phyloP scores from a whole-genome alignment of 2,888 invertebrate species.

The Lomographa bimaculata region DNA sequence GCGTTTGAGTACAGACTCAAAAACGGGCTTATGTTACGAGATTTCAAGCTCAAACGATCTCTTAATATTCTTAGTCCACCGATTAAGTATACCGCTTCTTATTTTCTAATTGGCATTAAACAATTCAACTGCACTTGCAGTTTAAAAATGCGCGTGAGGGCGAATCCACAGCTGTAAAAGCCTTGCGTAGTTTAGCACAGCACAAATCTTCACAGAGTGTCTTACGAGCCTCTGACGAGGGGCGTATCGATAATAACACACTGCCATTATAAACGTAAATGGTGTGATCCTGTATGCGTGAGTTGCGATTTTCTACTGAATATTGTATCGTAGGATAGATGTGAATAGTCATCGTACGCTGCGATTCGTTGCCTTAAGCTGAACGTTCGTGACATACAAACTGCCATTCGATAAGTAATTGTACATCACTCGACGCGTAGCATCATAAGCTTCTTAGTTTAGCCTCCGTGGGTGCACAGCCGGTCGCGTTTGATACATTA shows the following conservation, averaged over 20 bases:
- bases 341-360: slow-evolving; percentile 51
- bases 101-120: too few relatives aligned
- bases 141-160: too few relatives aligned
- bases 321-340: slow-evolving; percentile 36
- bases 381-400: slow-evolving; percentile 48
- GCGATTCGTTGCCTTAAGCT: slow-evolving; percentile 70
- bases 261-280: slow-evolving; percentile 73
- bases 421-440: slow-evolving; percentile 23
- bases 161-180: too few relatives aligned
- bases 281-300: slow-evolving; percentile 63
- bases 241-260: slow-evolving; percentile 68
- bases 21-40: too few relatives aligned
- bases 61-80: too few relatives aligned
- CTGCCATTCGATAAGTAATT: slow-evolving; percentile 81
- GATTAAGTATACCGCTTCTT: too few relatives aligned
- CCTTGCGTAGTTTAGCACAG: too few relatives aligned
- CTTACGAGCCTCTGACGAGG: slow-evolving; percentile 56
- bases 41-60: too few relatives aligned
- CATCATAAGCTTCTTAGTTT: slow-evolving; percentile 62
- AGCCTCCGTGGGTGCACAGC: slow-evolving; percentile 76
- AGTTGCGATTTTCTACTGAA: slow-evolving; percentile 47
- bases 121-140: too few relatives aligned
- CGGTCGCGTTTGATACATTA: slow-evolving; percentile 80
- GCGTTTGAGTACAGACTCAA: too few relatives aligned
- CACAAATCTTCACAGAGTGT: slow-evolving; percentile 77